Conservation (phyloP, 2,113 vertebrate species). For the Podarcis muralis region DNA sequence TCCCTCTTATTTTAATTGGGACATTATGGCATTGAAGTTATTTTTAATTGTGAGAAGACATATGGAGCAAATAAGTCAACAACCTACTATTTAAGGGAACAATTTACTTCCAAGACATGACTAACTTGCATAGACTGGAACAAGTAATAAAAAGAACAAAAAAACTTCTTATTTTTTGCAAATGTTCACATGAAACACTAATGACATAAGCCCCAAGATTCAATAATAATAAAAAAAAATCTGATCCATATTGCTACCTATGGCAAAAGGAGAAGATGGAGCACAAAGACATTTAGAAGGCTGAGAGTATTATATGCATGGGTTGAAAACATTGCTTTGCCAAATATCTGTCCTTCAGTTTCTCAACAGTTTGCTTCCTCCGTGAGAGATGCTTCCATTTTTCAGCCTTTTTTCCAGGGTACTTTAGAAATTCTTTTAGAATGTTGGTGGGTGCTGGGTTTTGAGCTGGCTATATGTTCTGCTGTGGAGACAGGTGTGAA, state of each 20-base stretch:
- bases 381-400: no score
- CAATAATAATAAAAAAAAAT: not conserved
- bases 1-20: conserved; percentile 33
- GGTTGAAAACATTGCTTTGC: not conserved
- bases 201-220: not conserved
- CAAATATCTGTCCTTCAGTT: no score
- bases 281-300: not conserved
- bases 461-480: no score
- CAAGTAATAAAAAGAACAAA: conserved; percentile 30
- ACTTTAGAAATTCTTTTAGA: no score
- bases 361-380: no score
- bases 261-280: not conserved
- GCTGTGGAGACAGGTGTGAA: no score
- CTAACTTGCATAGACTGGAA: conserved; percentile 18
- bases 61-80: conserved; percentile 45
- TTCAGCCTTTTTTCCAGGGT: no score
- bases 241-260: not conserved
- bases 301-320: not conserved
- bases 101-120: conserved; percentile 31
- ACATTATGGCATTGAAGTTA: conserved; percentile 30
- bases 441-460: no score
- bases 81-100: conserved; percentile 47
- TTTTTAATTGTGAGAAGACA: conserved; percentile 37
- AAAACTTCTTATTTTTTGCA: not conserved
- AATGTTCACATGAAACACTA: conserved; percentile 1